Evolutionary conservation across 2,888 invertebrate genomes (phyloP), one percentile per base, ranked within the genome.

Genomic region (Ophioninae sp.): DNA sequence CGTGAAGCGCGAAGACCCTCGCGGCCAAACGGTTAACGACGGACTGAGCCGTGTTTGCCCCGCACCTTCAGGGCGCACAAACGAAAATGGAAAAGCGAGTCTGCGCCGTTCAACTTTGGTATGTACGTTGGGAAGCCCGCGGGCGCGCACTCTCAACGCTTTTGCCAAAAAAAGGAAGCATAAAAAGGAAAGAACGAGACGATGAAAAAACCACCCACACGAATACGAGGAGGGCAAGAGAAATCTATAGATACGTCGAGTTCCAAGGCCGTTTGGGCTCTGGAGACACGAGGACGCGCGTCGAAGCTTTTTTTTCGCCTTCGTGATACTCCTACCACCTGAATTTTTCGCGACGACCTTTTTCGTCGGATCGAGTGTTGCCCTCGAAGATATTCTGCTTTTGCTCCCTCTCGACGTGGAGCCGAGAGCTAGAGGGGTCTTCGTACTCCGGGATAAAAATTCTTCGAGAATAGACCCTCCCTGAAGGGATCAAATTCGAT

Each of bases 1-100:
- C 72, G 67, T 57, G 41, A 8, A 30, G 59, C 68, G 68, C 56
- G 69, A 59, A 62, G n/a, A 74, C 85, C 81, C 85, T 80, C 81
- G 83, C 89, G 90, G 88, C 87, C 87, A 89, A 89, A 65, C 90
- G 91, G 88, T 90, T 88, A 89, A 89, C 89, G 90, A 91, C 90
- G 88, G 85, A 92, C 92, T 92, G 91, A 91, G 82, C 81, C 61
- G 50, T 79, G 80, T 62, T 75, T 50, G 50, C 76, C 69, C 44
- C 69, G 30, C 21, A 44, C 89, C 88, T 88, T 90, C 85, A 87
- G 81, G 86, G 87, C 85, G 50, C 17, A 17, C 83, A 86, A 86
- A 82, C 81, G 85, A 77, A 81, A 81, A 62, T 82, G 81, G 73
- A 69, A 81, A 69, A 62, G 81, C 74, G 82, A 85, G 78, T 82